These are phyloP conservation scores for Caenorhabditis sp. DNA, from an alignment of 2,888 invertebrate species.

Conservation along the genomic window DNA sequence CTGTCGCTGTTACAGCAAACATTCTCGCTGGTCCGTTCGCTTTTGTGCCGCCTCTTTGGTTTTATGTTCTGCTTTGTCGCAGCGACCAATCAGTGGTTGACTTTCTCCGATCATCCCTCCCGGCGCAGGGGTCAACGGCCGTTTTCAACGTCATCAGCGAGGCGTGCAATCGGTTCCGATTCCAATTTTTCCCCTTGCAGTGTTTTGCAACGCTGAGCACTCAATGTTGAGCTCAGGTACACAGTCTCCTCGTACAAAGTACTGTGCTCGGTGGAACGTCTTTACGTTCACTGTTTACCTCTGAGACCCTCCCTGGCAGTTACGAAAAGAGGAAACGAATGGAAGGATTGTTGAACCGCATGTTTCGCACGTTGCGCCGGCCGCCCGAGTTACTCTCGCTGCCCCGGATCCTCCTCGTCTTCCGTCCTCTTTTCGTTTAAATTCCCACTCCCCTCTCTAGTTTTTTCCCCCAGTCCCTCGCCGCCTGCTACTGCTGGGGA, in stretches of 20 bases:
- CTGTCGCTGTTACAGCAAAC: too few relatives aligned
- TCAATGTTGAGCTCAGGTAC: too few relatives aligned
- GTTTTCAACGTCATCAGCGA: too few relatives aligned
- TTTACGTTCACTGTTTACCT: conserved; percentile 41
- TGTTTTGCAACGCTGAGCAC: too few relatives aligned
- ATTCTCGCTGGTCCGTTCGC: too few relatives aligned
- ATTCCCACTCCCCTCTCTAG: background rate
- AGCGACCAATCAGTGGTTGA: too few relatives aligned
- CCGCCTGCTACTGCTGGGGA: background rate
- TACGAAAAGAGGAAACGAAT: conserved; percentile 11
- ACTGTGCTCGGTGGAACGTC: conserved; percentile 17
- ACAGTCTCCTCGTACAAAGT: background rate
- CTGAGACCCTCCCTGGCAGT: background rate
- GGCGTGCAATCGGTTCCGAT: too few relatives aligned
- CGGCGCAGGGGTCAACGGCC: too few relatives aligned
- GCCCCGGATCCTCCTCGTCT: background rate
- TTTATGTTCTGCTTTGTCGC: too few relatives aligned
- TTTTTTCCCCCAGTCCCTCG: conserved; percentile 1
- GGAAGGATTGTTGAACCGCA: conserved; percentile 28
- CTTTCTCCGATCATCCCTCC: too few relatives aligned
- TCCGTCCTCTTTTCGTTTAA: background rate
- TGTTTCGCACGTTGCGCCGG: conserved; percentile 51
- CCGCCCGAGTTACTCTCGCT: conserved; percentile 31
- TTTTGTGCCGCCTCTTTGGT: too few relatives aligned
- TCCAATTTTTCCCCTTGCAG: too few relatives aligned